Percentiles rank a stretch among this genome's conserved stretches.
phyloP scores from a whole-genome alignment of 2,113 vertebrate species.

The Microtus montanus region DNA sequence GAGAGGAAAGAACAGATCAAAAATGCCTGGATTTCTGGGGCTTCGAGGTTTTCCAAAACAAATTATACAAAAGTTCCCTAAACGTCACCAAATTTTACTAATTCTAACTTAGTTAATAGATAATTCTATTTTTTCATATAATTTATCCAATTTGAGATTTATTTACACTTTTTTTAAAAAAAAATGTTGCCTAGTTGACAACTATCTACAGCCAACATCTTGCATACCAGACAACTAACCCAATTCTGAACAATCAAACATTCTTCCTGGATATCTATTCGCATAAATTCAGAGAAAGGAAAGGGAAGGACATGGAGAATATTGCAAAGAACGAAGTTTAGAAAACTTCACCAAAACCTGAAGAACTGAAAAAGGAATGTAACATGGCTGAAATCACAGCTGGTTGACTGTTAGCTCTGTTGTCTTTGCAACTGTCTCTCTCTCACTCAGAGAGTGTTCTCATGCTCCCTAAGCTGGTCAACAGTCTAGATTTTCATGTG shows the following conservation, averaged over 20 bases:
- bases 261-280: not conserved
- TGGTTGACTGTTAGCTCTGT: not conserved
- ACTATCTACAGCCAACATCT: not conserved
- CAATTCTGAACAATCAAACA: not conserved
- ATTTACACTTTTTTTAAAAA: not conserved
- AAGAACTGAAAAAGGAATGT: conserved; percentile 19
- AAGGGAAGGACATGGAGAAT: not conserved
- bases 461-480: not conserved
- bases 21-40: conserved; percentile 22
- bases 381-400: not conserved
- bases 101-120: not conserved
- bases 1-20: conserved; percentile 63
- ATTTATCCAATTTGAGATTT: conserved; percentile 12
- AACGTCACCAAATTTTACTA: conserved; percentile 39
- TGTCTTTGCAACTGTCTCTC: not conserved
- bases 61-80: conserved; percentile 43
- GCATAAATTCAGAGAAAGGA: not conserved
- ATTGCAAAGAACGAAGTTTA: not conserved
- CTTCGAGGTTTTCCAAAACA: not conserved
- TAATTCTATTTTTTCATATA: conserved; percentile 6
- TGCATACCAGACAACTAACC: not conserved
- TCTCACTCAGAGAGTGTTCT: not conserved
- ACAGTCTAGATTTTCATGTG: not conserved
- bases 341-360: conserved; percentile 41
- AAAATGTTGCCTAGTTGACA: not conserved